Conservation (phyloP, 35 echinoderm and acorn worm genomes). For the Ophiothrix spiculata region DNA sequence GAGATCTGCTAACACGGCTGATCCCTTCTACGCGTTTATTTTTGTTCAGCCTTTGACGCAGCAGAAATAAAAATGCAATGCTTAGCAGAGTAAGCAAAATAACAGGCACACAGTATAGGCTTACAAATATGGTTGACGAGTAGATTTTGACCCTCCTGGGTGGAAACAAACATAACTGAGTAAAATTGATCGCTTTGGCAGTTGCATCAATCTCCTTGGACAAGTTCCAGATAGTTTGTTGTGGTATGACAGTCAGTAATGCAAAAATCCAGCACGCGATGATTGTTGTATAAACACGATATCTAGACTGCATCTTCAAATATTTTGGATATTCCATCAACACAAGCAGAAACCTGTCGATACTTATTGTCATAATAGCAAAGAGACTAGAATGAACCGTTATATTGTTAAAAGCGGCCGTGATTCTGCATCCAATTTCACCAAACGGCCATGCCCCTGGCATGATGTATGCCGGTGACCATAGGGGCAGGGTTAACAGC, state of each 20-base stretch:
- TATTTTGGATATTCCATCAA: conserved; percentile 23
- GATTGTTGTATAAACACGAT: conserved; percentile 16
- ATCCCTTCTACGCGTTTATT: neutral
- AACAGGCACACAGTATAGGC: neutral
- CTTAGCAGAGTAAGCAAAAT: neutral
- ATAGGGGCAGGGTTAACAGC: neutral
- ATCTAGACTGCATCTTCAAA: neutral
- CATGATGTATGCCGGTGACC: conserved; percentile 7
- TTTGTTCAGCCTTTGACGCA: neutral
- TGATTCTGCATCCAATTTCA: neutral
- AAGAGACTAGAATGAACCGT: conserved; percentile 12
- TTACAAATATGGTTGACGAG: neutral
- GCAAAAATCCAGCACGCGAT: conserved; percentile 14
- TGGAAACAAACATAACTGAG: conserved; percentile 3
- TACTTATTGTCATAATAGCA: conserved; percentile 11
- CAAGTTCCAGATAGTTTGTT: neutral
- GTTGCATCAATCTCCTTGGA: neutral
- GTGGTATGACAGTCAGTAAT: neutral
- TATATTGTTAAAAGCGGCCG: neutral
- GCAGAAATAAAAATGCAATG: neutral
- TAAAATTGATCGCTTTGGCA: neutral
- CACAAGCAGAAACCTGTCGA: conserved; percentile 25
- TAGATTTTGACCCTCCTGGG: neutral
- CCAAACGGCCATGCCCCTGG: conserved; percentile 22
- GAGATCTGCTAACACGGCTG: neutral